These are phyloP conservation scores for Pipistrellus pipistrellus DNA, from an alignment of 2,797 vertebrate species.

Conservation along the genomic window DNA sequence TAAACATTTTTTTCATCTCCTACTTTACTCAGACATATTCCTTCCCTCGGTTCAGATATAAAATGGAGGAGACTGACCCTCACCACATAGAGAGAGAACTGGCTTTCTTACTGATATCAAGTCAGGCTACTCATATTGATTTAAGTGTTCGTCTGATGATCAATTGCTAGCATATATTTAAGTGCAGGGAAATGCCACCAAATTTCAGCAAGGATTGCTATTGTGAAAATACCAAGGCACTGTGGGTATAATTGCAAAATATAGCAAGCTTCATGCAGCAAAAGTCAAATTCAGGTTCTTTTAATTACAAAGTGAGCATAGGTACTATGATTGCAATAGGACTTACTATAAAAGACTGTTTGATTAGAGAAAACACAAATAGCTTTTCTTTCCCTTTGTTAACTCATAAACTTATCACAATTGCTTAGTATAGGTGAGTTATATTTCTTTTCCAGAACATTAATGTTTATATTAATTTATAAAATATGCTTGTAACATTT, in stretches of 20 bases:
- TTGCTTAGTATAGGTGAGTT: background rate
- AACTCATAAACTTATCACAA: background rate
- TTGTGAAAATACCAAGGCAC: background rate
- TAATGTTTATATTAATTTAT: background rate
- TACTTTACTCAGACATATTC: conserved; percentile 56
- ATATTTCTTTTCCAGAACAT: background rate
- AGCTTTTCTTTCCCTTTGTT: background rate
- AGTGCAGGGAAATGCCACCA: background rate
- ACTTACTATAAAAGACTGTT: background rate
- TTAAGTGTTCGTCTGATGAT: background rate
- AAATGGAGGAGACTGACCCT: background rate
- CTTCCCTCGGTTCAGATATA: conserved; percentile 26
- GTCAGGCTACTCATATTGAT: conserved; percentile 67
- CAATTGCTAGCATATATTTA: background rate
- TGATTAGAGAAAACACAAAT: background rate
- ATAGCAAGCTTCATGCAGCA: background rate
- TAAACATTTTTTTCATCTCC: background rate
- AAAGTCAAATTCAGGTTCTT: background rate
- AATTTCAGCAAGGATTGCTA: background rate
- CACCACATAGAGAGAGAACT: background rate
- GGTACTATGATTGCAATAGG: background rate
- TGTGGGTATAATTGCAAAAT: background rate
- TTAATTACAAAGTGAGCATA: background rate
- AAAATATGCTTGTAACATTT: background rate
- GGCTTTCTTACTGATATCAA: conserved; percentile 73